Base-by-base conservation (phyloP, 2,888 invertebrate species). In the Eupeodes latifasciatus region DNA sequence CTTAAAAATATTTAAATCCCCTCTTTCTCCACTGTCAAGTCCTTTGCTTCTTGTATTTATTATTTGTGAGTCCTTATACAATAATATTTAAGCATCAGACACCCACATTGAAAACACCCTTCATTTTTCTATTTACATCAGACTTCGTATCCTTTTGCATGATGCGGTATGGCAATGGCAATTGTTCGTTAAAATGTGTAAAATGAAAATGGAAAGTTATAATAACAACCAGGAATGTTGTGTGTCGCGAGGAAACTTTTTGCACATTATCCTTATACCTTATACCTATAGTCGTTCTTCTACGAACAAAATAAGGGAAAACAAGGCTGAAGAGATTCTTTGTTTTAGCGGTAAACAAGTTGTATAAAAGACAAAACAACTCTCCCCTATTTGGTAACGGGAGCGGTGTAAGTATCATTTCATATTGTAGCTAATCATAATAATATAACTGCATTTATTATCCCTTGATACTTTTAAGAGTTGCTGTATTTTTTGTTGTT, bases 361-460 rank as follows among this genome's bases (percentile, higher is more conserved):
- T 53, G 55, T 78, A 27, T 27, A 27, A 16, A 53, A 5, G 71
- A 55, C 16, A 44, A 49, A 19, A 19, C 5, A 27, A 49, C 47
- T 66, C 27, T 44, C 69, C 66, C 71, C 75, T 55, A 76, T n/a
- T 66, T 57, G 19, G 11, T 27, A 27, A 27, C 27, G 27, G 27
- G 27, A 1, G 27, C 27, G 27, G 27, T 3, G 27, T 27, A 9
- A 51, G 44, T 62, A 74, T 47, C 16, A 49, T 78, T 66, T 80
- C 49, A 49, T 78, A 59, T 75, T 75, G 62, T 82, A 71, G 75
- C 82, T 82, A 75, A 82, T 86, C 74, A 83, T 82, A 82, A 75
- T 71, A 55, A 55, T 71, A 71, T 55, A 82, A 86, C 64, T 82
- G 79, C 86, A 86, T 82, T 82, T 83, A 79, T 82, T 75, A 71